Base-by-base conservation (phyloP, 2,797 vertebrate species). In the Microtus californicus region DNA sequence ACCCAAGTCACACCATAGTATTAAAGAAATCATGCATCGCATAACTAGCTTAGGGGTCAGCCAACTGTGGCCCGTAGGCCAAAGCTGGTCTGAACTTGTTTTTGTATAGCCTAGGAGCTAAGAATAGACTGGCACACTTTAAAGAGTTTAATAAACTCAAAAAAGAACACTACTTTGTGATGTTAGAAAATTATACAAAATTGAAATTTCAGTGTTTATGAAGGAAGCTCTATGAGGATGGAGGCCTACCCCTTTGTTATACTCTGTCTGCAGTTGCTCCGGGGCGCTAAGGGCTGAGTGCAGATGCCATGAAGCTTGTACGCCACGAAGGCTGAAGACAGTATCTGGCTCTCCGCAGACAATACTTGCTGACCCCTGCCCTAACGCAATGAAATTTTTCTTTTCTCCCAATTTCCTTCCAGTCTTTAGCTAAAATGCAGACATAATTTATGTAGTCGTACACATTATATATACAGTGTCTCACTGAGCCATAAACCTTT, bases 391-490 rank as follows among this genome's bases (percentile, higher is more conserved):
- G 40, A 54, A n/a, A 45, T 27, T 79, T 87, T 69, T 76, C 17
- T 59, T 87, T 95, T 95, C 65, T 51, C 19, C 87, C 31, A 54
- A 2, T 56, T 96, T 95, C 19, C 48, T 89, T 80, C 67, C 29
- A 23, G 79, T 65, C 29, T 81, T 86, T 65, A 86, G 43, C 59
- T 73, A 71, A 89, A 95, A 67, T n/a, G 25, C 61, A 80, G 9
- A 69, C 31, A 31, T 51, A n/a, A 80, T 74, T 89, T 89, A 71
- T 34, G n/a, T 31, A 45, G 19, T 27, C 17, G 6, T 19, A 59
- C 10, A 78, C 9, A 45, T 73, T 56, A 90, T 91, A 40, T 40
- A 40, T 10, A 37, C 0, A 61, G 48, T 69, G 80, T 95, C 69
- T 85, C 31, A 73, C 40, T 80, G 56, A 43, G 3, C 88, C 40